Evolutionary conservation across 1,140 invertebrate species (phyloP).

Genomic region (Drosophila bipectinata): DNA sequence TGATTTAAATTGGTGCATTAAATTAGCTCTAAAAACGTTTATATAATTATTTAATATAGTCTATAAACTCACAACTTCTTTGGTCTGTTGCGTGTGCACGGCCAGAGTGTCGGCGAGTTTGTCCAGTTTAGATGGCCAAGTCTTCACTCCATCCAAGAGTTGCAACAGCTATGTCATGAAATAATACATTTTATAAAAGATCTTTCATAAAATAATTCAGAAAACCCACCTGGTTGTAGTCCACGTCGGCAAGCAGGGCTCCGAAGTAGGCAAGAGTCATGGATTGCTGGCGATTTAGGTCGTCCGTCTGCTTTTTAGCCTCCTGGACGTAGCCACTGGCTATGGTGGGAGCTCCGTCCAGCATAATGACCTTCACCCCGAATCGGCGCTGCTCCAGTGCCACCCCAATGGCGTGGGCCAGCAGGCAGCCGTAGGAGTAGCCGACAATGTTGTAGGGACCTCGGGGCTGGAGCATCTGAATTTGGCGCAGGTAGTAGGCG

Average conservation of each 20-base stretch:
- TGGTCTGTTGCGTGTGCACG: constrained; percentile 65
- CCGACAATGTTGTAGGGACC: constrained; percentile 95
- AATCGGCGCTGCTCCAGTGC: constrained; percentile 90
- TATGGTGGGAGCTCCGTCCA: constrained; percentile 96
- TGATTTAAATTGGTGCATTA: neutral
- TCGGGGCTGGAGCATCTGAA: constrained; percentile 89
- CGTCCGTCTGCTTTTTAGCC: constrained; percentile 85
- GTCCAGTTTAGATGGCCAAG: constrained; percentile 83
- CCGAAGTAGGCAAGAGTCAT: constrained; percentile 92
- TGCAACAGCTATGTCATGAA: constrained; percentile 50
- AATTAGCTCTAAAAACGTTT: neutral
- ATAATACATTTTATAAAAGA: constrained; percentile 14
- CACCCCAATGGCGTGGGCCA: constrained; percentile 97
- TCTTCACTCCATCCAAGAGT: constrained; percentile 84
- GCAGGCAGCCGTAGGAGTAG: constrained; percentile 96
- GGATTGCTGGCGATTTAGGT: constrained; percentile 86
- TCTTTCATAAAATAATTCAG: neutral
- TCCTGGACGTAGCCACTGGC: constrained; percentile 91
- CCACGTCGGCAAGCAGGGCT: constrained; percentile 90
- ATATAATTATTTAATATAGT: neutral
- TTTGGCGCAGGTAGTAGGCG: constrained; percentile 90
- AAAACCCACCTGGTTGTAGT: constrained; percentile 84
- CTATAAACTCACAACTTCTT: constrained; percentile 68
- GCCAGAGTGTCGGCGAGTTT: constrained; percentile 85
- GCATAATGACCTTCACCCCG: constrained; percentile 88